These are phyloP conservation scores for Sigmodon hispidus DNA, from an alignment of 2,113 vertebrate genomes.

Conservation along the genomic window DNA sequence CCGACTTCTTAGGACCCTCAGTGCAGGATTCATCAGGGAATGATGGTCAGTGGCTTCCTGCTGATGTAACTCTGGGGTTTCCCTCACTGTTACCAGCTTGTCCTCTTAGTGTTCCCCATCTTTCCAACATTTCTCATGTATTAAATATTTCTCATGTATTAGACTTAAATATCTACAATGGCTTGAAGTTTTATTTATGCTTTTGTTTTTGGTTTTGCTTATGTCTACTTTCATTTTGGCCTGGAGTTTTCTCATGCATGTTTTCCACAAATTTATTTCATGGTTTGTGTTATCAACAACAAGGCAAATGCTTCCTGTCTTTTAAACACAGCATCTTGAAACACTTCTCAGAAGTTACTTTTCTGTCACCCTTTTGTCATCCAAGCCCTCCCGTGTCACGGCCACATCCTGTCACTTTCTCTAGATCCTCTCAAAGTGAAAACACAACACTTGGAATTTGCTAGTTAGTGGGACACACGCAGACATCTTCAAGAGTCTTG, in stretches of 20 bases:
- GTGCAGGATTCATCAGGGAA: not conserved
- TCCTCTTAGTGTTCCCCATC: not conserved
- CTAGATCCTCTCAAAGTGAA: not conserved
- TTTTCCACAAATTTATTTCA: not conserved
- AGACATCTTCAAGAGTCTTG: not conserved
- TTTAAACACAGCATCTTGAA: not conserved
- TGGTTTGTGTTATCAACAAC: not conserved
- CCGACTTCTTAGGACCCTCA: not conserved
- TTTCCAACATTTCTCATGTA: not conserved
- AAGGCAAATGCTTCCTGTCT: not conserved
- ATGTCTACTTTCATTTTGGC: not conserved
- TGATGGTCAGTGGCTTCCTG: not conserved
- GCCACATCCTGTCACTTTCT: not conserved
- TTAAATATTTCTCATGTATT: not conserved
- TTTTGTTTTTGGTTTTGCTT: not conserved
- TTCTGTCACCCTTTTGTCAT: not conserved
- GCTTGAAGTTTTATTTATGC: not conserved
- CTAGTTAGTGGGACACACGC: no score
- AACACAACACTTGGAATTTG: accelerated
- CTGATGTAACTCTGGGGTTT: not conserved
- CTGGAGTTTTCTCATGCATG: not conserved
- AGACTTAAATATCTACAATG: not conserved
- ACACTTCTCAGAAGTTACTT: not conserved
- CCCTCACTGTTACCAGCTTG: not conserved
- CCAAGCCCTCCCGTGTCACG: not conserved